Base-by-base conservation (phyloP, 2,797 vertebrate genomes). In the Sardinella longiceps region DNA sequence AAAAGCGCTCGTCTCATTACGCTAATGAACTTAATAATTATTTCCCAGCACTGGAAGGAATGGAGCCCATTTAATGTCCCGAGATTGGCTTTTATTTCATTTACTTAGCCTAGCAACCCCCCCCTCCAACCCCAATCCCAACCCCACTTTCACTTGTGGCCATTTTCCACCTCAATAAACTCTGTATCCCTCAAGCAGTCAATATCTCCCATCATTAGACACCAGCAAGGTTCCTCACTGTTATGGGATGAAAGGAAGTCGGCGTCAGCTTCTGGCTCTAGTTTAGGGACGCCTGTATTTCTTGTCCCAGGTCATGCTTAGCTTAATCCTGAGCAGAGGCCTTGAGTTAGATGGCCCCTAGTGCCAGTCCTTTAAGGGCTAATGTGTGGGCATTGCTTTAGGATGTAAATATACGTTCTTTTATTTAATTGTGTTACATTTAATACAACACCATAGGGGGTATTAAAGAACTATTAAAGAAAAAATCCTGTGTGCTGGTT, bases 11-110 rank as follows among this genome's bases (percentile, higher is more conserved):
- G 92, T 94, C 94, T 96, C 95, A 95, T 96, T 95, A 95, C 93
- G 93, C 92, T 95, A 96, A 96, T 96, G 94, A 95, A 95, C 95
- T 95, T 95, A 95, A 94, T 96, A 96, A 95, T 96, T 95, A 95
- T 94, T 94, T 93, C 93, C 94, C 94, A 93, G 91, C 90, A 92
- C 92, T 83, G 92, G 95, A 94, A 94, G 94, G 92, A 95, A 95
- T 93, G 93, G 91, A 94, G 92, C 92, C 93, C 93, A 95, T 96
- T 95, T 90, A 95, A 95, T 92, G 93, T 92, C 91, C 91, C 94
- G 93, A 91, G 92, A 95, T 95, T 95, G 94, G 90, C 92, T 95
- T 95, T 95, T 95, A 95, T 95, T 95, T 94, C 92, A 94, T 95
- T 95, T 95, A 94, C 95, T 95, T 95, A 94, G 94, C 89, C 89